Percentiles rank a stretch among this genome's conserved stretches.
These are phyloP conservation scores for Tigriopus japonicus DNA, from an alignment of 1,140 invertebrate species.

Conservation along the genomic window DNA sequence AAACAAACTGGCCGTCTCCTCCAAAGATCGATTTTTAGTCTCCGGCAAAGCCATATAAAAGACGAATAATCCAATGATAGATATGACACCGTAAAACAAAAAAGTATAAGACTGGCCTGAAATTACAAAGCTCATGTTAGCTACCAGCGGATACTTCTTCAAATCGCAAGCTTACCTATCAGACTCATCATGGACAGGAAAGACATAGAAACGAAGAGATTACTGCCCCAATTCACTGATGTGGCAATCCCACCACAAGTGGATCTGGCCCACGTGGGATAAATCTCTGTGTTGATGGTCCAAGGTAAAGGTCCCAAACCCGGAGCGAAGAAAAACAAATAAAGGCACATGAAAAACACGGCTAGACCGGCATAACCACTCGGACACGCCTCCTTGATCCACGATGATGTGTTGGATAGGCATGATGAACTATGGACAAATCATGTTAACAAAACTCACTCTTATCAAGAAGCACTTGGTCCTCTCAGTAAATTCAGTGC, in stretches of 20 bases:
- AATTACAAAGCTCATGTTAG: too few relatives aligned
- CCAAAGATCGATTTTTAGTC: too few relatives aligned
- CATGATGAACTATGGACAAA: neutral
- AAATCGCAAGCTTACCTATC: too few relatives aligned
- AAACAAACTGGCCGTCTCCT: too few relatives aligned
- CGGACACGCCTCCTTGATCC: neutral
- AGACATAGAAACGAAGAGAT: constrained; percentile 38
- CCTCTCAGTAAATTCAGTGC: too few relatives aligned
- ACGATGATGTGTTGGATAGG: neutral
- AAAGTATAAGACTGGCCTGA: too few relatives aligned
- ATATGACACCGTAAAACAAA: too few relatives aligned
- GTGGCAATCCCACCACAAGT: constrained; percentile 36
- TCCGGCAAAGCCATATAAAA: too few relatives aligned
- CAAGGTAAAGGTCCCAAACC: constrained; percentile 43
- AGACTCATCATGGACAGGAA: constrained; percentile 26
- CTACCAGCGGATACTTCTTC: too few relatives aligned
- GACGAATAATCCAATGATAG: too few relatives aligned
- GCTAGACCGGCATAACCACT: neutral
- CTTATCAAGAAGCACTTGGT: too few relatives aligned
- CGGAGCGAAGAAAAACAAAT: neutral
- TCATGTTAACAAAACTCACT: neutral
- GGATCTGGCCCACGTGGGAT: constrained; percentile 39
- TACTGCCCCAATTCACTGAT: constrained; percentile 38
- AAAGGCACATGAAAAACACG: neutral
- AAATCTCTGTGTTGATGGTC: constrained; percentile 44